These are phyloP conservation scores for Aphelinus certus DNA, from an alignment of 1,140 invertebrate species.

Conservation along the genomic window DNA sequence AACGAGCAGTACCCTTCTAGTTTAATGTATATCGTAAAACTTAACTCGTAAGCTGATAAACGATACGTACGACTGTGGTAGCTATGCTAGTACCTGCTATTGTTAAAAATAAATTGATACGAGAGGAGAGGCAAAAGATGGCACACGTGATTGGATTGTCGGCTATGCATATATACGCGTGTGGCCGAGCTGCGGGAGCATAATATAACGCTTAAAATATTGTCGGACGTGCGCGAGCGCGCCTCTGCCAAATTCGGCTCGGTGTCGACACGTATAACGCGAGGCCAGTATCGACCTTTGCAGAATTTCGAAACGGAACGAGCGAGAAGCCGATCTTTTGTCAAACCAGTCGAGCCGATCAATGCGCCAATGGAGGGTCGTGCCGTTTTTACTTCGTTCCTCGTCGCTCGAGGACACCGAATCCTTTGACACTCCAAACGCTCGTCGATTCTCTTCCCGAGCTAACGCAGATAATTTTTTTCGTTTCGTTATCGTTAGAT, in stretches of 20 bases:
- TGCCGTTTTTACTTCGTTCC: too few relatives aligned
- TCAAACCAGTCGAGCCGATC: too few relatives aligned
- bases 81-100: conserved; percentile 68
- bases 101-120: conserved; percentile 40
- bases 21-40: conserved; percentile 48
- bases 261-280: conserved; percentile 17
- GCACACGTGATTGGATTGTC: neutral
- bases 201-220: conserved; percentile 27
- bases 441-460: too few relatives aligned
- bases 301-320: neutral
- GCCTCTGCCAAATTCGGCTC: conserved; percentile 11
- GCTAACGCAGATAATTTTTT: too few relatives aligned
- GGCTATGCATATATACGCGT: too few relatives aligned
- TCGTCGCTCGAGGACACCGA: too few relatives aligned
- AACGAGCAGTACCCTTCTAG: conserved; percentile 56
- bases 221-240: conserved; percentile 19
- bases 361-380: too few relatives aligned
- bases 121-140: neutral
- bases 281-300: conserved; percentile 30
- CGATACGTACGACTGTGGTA: conserved; percentile 67
- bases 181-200: too few relatives aligned
- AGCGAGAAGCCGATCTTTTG: too few relatives aligned
- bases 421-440: too few relatives aligned
- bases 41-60: conserved; percentile 64
- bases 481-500: too few relatives aligned